Evolutionary conservation across 1,140 invertebrate species (phyloP), one percentile per base, ranked within the genome.

Genomic region (Mizuhopecten yessoensis): DNA sequence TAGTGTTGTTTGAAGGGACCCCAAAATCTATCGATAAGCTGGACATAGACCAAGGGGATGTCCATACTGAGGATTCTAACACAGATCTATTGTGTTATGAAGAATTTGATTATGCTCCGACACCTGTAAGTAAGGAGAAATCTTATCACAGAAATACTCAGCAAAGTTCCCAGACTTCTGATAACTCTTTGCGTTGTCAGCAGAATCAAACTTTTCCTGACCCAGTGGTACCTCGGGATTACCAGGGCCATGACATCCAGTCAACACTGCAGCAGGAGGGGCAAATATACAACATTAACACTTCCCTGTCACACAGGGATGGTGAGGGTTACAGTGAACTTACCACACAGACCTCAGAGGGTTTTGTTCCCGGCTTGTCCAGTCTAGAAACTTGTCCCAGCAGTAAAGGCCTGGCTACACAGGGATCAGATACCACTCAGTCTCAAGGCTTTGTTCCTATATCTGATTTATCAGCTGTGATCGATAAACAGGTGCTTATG

Each of bases 361-460:
- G 57, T 5, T 75, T 75, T 75, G 23, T 3, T 75, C 57, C 23
- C 57, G n/a, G n/a, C 23, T 13, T 75, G 57, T 3, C 57, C 11
- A n/a, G n/a, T 75, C 23, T n/a, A 75, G 57, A 75, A 29, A 75
- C 29, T 17, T 23, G 11, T 49, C 20, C 45, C 57, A 75, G 57
- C 11, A 75, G 29, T 75, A n/a, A 13, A 39, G 36, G 5, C 13
- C 5, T 75, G n/a, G n/a, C n/a, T 75, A 75, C 57, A 75, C 57
- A 17, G 57, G 23, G 23, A 13, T 75, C 57, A 29, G 57, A 29
- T 11, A 29, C n/a, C 0, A 23, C 57, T 75, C 57, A 75, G 11
- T 75, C 57, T 29, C 57, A 75, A 75, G 57, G 57, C 57, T 75
- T 75, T 75, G 57, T 75, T n/a, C 57, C 57, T 75, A 5, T 75